phyloP scores from a whole-genome alignment of 2,888 invertebrate genomes.

The Plagiodera versicolora region DNA sequence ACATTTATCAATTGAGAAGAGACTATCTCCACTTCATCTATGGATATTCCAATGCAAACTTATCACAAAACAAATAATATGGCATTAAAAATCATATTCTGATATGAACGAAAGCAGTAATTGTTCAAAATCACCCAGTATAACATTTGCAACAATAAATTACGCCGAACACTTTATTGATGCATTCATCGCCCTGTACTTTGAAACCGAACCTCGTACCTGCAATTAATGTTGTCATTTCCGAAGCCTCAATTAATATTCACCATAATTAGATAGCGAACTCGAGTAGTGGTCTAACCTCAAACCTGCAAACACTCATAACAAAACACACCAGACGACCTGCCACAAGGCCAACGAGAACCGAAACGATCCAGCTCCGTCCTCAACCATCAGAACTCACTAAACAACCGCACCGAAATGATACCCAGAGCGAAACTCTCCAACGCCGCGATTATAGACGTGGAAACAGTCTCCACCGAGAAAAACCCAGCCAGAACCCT shows the following conservation, averaged over 20 bases:
- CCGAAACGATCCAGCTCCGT: not conserved
- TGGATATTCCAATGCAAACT: no score
- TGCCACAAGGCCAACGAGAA: constrained; percentile 17
- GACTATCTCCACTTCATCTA: no score
- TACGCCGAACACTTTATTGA: no score
- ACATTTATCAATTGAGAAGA: no score
- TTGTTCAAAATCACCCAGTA: no score
- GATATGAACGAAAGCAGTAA: no score
- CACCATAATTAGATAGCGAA: not conserved
- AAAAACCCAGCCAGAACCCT: constrained; percentile 19
- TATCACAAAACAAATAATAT: no score
- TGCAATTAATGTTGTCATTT: constrained; percentile 31
- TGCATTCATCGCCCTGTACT: not conserved
- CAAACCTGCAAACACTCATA: not conserved
- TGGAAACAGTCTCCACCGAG: constrained; percentile 10
- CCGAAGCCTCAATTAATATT: constrained; percentile 41
- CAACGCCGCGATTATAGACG: constrained; percentile 19
- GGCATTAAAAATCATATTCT: no score
- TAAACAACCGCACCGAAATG: not conserved
- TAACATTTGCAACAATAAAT: no score
- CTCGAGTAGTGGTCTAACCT: not conserved
- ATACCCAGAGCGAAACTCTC: constrained; percentile 25
- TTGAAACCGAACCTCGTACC: no score
- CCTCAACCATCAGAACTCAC: not conserved
- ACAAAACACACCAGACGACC: constrained; percentile 7